Base-by-base conservation (phyloP, 2,113 vertebrate genomes). In the Stigmatopora nigra region DNA sequence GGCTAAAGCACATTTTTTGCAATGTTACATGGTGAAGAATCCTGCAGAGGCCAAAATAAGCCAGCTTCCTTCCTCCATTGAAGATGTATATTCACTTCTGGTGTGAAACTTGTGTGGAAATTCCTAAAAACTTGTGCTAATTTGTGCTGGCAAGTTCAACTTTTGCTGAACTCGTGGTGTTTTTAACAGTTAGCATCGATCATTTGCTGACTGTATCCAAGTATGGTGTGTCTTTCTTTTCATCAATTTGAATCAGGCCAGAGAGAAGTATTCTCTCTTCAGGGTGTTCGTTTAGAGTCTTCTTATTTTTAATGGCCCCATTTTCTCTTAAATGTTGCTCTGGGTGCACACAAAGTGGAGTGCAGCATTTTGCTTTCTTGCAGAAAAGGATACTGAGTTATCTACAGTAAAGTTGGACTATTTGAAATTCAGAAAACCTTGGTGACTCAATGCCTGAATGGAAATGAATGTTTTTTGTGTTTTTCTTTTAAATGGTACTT, bases 11-110 rank as follows among this genome's bases (percentile, higher is more conserved):
- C 81, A 72, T 66, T 69, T 69, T 70, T 63, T 31, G 69, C 68
- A 65, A 63, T 72, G 17, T 22, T 63, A 16, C 8, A 11, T 61
- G n/a, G 60, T 15, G 25, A 51, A 67, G 79, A 82, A 78, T 83
- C 83, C 68, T 85, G 83, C 86, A 88, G 84, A 86, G 74, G 71
- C 83, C 69, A 38, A 64, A 68, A 61, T 46, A 73, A 78, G 57
- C 69, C 56, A 63, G 79, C 65, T 69, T 56, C 55, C 22, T 71
- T 81, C 79, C 79, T 78, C 68, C 78, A 62, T 82, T 83, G 81
- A 55, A 68, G 68, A 41, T 31, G 25, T n/a, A 77, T 67, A 60
- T 41, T 45, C n/a, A n/a, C 4, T 31, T 20, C 20, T 3, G 15
- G 53, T 4, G 19, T 1, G 22, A 56, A 56, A 15, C 12, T 7